phyloP scores from a whole-genome alignment of 2,888 invertebrate genomes.

The Nomada flava region DNA sequence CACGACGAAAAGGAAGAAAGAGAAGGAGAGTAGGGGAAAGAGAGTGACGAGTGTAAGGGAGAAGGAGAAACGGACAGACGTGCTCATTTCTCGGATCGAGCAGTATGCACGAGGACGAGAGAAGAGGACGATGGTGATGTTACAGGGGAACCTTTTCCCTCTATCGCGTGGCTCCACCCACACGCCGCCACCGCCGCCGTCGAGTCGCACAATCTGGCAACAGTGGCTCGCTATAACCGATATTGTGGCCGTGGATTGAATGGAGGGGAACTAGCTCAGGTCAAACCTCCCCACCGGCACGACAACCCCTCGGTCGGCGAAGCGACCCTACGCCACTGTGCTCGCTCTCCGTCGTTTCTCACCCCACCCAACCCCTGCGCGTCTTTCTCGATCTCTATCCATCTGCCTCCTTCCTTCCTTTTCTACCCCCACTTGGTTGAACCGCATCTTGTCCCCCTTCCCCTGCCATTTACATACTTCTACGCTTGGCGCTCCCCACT shows the following conservation, averaged over 20 bases:
- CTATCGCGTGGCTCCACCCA: constrained; percentile 78
- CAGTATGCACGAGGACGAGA: constrained; percentile 65
- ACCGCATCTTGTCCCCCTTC: constrained; percentile 54
- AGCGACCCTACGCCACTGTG: constrained; percentile 71
- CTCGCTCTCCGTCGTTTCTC: constrained; percentile 60
- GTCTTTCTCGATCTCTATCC: constrained; percentile 62
- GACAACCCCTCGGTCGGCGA: constrained; percentile 71
- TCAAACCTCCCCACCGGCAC: constrained; percentile 80
- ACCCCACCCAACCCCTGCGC: constrained; percentile 62
- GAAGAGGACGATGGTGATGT: constrained; percentile 50
- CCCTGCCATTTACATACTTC: constrained; percentile 3
- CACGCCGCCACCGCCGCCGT: constrained; percentile 72
- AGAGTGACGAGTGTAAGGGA: constrained; percentile 9
- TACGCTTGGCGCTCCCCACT: constrained; percentile 59
- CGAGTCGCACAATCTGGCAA: constrained; percentile 81
- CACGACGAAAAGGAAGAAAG: constrained; percentile 35
- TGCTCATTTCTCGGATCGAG: constrained; percentile 65
- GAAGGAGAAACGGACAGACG: constrained; percentile 55
- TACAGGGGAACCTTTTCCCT: constrained; percentile 73
- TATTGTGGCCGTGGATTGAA: constrained; percentile 83
- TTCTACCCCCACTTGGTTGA: constrained; percentile 45
- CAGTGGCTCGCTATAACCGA: constrained; percentile 83
- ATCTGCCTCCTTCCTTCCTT: constrained; percentile 52
- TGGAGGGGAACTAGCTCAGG: constrained; percentile 84
- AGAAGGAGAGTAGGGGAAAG: constrained; percentile 37